Conservation (phyloP, 2,113 vertebrate genomes). For the Platanista minor region DNA sequence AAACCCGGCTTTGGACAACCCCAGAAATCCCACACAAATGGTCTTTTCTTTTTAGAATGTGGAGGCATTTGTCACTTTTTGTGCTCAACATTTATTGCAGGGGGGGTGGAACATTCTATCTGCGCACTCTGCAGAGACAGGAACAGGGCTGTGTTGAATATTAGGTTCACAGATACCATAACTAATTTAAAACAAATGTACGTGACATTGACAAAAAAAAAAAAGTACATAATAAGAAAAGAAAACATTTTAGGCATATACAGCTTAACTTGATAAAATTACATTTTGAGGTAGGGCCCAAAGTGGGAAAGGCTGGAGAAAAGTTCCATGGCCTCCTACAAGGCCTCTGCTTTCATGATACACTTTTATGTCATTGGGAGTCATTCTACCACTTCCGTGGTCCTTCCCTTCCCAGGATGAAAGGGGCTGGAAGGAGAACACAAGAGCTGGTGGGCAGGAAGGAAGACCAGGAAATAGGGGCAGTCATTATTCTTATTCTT, state of each 20-base stretch:
- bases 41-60: neutral
- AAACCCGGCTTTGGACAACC: neutral
- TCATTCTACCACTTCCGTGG: neutral
- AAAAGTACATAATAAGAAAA: neutral
- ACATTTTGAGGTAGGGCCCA: neutral
- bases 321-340: accelerated
- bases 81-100: neutral
- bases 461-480: too few relatives aligned
- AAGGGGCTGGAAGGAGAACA: neutral
- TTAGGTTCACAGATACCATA: neutral
- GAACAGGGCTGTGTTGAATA: neutral
- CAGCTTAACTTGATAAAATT: neutral
- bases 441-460: neutral
- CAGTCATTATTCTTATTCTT: neutral
- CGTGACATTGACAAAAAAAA: too few relatives aligned
- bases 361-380: accelerated
- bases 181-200: neutral
- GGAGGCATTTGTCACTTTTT: neutral
- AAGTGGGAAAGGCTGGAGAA: neutral
- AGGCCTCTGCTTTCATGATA: neutral
- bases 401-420: neutral
- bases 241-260: neutral
- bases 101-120: neutral
- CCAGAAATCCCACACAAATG: neutral
- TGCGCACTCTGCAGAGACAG: neutral